Base-by-base conservation (phyloP, 1,140 invertebrate species). In the Kradibia gibbosae region DNA sequence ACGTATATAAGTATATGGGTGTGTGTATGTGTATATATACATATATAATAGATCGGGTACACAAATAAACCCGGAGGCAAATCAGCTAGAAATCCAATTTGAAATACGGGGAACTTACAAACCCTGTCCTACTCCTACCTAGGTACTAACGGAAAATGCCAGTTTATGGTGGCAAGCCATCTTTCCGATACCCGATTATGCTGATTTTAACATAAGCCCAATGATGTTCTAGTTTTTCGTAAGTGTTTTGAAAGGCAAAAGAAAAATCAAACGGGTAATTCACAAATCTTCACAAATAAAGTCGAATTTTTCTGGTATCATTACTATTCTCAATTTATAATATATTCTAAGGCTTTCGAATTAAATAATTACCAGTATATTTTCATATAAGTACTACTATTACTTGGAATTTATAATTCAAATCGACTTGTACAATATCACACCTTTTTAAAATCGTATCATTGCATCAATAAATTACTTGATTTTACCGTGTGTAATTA, bases 31-130 rank as follows among this genome's bases (percentile, higher is more conserved):
- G n/a, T n/a, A n/a, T n/a, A n/a, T n/a, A n/a, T n/a, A n/a, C n/a
- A n/a, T n/a, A n/a, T n/a, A 48, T 36, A 65, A 67, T 65, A 36
- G 34, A 39, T 20, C 0, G 39, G n/a, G 34, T 31, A 39, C n/a
- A 67, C 28, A 39, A 53, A 67, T 7, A 28, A 36, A 22, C 62
- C 34, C n/a, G 17, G 20, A 67, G 62, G 17, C 28, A 39, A 2
- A 34, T 10, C 62, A 34, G 25, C 20, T 67, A 36, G 20, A 67
- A 67, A 67, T 67, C 62, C 62, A 34, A 39, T 67, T 67, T 67
- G 62, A 67, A 67, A 67, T 67, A 67, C 34, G 62, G 39, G 36
- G 62, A 67, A 65, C 31, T 28, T n/a, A 39, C 17, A 8, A 1
- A 15, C 60, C 20, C 62, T 15, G 34, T 15, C 17, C 17, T 17